Evolutionary conservation across 2,797 vertebrate species (phyloP), one percentile per base, ranked within the genome.

Genomic region (Silurus lanzhouensis): DNA sequence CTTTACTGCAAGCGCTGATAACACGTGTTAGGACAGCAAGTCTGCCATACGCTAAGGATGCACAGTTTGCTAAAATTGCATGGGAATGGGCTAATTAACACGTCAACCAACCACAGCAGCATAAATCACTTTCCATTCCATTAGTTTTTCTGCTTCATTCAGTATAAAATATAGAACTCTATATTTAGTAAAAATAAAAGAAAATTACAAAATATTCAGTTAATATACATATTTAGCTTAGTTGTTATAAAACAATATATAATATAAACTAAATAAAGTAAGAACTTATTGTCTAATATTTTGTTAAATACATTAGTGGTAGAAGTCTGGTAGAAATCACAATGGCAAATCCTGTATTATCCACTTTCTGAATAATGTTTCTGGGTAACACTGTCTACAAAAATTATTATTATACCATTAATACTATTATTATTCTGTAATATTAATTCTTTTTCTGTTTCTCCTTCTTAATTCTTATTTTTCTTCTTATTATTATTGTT

Each of bases 1-100:
- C 52, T 82, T 76, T 66, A 86, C 71, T 44, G 80, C 64, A 77
- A 63, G 52, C 44, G 7, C 57, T 48, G 66, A 79, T 87, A 77
- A 77, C 66, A 87, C 12, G 66, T 78, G 38, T 15, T 57, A 85
- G 66, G 57, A 64, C 17, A 52, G n/a, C 58, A 8, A 17, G 22
- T 57, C 13, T 57, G 22, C 44, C 31, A 17, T 72, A 15, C 57
- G 20, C 15, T 64, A 82, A 81, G 61, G 61, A 81, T 80, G 63
- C 44, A 52, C 46, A 66, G n/a, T 25, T 80, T 80, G 44, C 7
- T 48, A 48, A 64, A 64, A 80, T 25, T 19, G 78, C 46, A n/a
- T 66, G 44, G 15, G 46, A 66, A 81, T 52, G 78, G n/a, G 9
- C 8, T 52, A 81, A 66, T 66, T 81, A 66, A 64, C 78, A 66